Percentiles rank a stretch among this genome's conserved stretches.
Conservation (phyloP, 2,113 vertebrate species). For the Chinchilla lanigera region DNA sequence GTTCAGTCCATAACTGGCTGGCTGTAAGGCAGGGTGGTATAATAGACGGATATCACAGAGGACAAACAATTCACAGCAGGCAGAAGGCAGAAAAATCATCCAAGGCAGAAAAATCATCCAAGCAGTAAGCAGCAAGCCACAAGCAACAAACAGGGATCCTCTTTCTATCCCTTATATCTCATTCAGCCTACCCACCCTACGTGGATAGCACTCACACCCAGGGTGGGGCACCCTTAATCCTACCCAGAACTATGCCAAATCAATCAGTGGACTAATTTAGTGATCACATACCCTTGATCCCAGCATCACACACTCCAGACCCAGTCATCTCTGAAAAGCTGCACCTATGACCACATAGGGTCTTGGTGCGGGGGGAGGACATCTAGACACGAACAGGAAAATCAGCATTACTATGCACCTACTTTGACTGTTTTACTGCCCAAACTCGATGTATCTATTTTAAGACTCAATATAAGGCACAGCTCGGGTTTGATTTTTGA, state of each 20-base stretch:
- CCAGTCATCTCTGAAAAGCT: not conserved
- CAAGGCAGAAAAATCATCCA: too few relatives aligned
- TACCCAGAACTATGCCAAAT: not conserved
- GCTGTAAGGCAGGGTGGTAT: not conserved
- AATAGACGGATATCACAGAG: not conserved
- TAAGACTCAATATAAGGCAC: conserved; percentile 24
- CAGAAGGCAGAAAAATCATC: not conserved
- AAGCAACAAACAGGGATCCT: not conserved
- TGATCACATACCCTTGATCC: not conserved
- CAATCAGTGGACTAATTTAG: not conserved
- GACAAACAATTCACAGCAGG: not conserved
- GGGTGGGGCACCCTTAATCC: not conserved
- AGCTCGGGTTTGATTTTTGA: conserved; percentile 23
- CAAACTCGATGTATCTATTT: conserved; percentile 27
- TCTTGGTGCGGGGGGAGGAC: not conserved
- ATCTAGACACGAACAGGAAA: conserved; percentile 8
- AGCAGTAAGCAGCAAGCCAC: not conserved
- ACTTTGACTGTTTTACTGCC: not conserved
- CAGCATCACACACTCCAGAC: not conserved
- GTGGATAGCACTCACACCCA: not conserved
- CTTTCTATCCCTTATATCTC: not conserved
- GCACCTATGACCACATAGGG: not conserved
- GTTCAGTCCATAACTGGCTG: not conserved
- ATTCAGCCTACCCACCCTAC: not conserved
- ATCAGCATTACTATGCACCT: not conserved